A percentile compares a stretch with the other conserved stretches of the same genome.
Evolutionary conservation across 2,113 vertebrate species (phyloP).

Genomic region (Galeopterus variegatus): DNA sequence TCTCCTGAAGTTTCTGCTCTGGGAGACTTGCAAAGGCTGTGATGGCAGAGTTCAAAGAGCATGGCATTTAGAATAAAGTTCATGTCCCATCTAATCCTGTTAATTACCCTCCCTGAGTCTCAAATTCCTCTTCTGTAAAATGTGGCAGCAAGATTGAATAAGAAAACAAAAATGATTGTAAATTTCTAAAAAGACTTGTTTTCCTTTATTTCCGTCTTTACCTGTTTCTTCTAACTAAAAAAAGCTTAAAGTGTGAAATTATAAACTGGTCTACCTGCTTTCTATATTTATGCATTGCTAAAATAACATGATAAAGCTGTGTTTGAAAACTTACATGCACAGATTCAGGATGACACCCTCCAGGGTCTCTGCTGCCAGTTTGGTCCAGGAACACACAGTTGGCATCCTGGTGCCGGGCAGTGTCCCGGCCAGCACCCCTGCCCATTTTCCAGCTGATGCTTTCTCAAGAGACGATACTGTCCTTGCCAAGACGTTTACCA

Average conservation of each 20-base stretch:
- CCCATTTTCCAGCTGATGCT: neutral
- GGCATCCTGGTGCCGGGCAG: neutral
- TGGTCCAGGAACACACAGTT: neutral
- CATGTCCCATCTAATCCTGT: neutral
- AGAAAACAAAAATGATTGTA: neutral
- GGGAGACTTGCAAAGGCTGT: neutral
- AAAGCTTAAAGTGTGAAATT: neutral
- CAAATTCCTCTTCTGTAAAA: neutral
- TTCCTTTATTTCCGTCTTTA: neutral
- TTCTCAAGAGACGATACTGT: neutral
- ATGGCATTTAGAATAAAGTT: neutral
- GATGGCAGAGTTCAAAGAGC: neutral
- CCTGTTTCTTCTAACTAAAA: neutral
- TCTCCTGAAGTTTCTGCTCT: neutral
- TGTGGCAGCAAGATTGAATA: neutral
- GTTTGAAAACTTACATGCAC: neutral
- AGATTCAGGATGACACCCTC: neutral
- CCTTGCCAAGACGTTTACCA: neutral
- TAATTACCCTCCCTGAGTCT: neutral
- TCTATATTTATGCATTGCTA: neutral
- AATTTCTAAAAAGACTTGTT: conserved; percentile 27
- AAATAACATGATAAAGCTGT: neutral
- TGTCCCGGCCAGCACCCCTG: neutral
- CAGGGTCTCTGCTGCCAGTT: neutral
- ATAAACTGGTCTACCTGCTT: neutral